Base-by-base conservation (phyloP, 37 sponge, comb jelly and placozoan species). In the Ianthella basta region DNA sequence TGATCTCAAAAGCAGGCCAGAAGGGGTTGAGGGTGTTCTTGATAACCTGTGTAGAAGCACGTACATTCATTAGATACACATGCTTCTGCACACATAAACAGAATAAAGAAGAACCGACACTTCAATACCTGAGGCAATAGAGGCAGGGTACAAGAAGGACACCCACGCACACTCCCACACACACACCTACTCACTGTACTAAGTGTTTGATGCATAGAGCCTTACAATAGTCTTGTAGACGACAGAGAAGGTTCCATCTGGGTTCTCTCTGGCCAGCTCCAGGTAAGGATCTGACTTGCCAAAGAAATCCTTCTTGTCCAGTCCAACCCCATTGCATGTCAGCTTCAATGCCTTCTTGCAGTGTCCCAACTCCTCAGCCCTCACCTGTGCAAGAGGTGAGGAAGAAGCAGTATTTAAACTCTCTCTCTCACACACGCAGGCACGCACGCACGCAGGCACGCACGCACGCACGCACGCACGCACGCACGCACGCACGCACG, bases 301-400 rank as follows among this genome's bases (percentile, higher is more conserved):
- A 56, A 94, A 80, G 63, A 94, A 86, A 59, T 94, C 94, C 91
- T 96, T 96, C 79, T 96, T 96, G 88, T 96, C 97, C 65, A 96
- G 69, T 0, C 80, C 80, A 0, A 60, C 37, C 12, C 86, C 95
- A 38, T 72, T 37, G 72, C 88, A 91, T 32, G 85, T 35, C 33
- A 91, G 25, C 20, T 81, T 68, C 15, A 91, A 56, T 0, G 59
- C 23, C 24, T 79, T 78, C 55, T 81, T 41, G 69, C 56, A 80
- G 20, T 16, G 29, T 6, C 83, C 68, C n/a, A 87, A 32, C 35
- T 91, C 94, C 54, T 94, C 94, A 57, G 89, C 94, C 27, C 86
- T 55, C 0, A 93, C 67, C 94, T 93, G 53, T 15, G 64, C 19
- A 50, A 19, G 20, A 34, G n/a, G n/a, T n/a, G n/a, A n/a, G n/a